Evolutionary conservation across 2,113 vertebrate species (phyloP).

Genomic region (Penelope pileata): DNA sequence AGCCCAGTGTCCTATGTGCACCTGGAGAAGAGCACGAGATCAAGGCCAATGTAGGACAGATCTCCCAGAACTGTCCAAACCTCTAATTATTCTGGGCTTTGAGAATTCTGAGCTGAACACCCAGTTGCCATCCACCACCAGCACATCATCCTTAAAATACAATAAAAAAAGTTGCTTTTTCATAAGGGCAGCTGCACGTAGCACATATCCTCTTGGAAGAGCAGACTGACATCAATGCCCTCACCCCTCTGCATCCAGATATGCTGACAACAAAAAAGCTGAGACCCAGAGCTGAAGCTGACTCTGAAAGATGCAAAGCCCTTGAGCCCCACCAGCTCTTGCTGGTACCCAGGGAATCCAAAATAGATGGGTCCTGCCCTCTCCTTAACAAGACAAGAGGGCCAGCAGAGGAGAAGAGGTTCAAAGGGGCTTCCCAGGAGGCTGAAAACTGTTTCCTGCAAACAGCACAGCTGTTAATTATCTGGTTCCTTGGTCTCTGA

Average conservation of each 20-base stretch:
- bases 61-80: background rate
- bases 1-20: background rate
- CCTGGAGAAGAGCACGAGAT: background rate
- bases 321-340: background rate
- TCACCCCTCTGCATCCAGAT: background rate
- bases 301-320: background rate
- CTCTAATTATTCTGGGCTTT: background rate
- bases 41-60: background rate
- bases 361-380: rapidly evolving
- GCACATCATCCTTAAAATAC: background rate
- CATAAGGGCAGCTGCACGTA: background rate
- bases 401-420: background rate
- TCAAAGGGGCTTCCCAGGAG: background rate
- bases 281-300: background rate
- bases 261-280: rapidly evolving
- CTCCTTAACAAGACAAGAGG: background rate
- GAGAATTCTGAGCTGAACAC: background rate
- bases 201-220: background rate
- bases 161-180: background rate
- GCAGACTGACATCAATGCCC: background rate
- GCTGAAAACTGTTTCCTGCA: background rate
- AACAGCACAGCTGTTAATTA: slow-evolving; percentile 40
- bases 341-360: rapidly evolving
- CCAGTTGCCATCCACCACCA: background rate
- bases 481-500: slow-evolving; percentile 8